Percentiles rank a stretch among this genome's conserved stretches.
Conservation (phyloP, 2,888 invertebrate genomes). For the Drosophila maculinotata region DNA sequence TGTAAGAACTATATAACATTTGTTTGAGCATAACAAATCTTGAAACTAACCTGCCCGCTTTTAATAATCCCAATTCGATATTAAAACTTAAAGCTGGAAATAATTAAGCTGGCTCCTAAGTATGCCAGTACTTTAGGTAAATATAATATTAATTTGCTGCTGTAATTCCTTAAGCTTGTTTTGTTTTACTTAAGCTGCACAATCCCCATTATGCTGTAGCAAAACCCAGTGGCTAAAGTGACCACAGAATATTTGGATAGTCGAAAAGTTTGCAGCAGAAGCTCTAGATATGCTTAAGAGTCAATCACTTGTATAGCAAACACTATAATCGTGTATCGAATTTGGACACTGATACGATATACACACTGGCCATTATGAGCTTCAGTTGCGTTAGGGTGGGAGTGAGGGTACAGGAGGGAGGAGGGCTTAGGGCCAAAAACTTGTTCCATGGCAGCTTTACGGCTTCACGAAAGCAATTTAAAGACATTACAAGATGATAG, state of each 20-base stretch:
- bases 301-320: constrained; percentile 31
- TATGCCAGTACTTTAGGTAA: background rate
- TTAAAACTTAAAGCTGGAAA: background rate
- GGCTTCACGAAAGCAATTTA: constrained; percentile 51
- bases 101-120: too few species aligned
- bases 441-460: constrained; percentile 18
- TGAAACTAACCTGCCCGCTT: too few species aligned
- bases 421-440: constrained; percentile 19
- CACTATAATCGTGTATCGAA: constrained; percentile 48
- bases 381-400: constrained; percentile 23
- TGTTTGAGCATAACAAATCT: too few species aligned
- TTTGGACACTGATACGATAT: constrained; percentile 12
- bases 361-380: constrained; percentile 5
- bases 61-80: background rate
- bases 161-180: constrained; percentile 2
- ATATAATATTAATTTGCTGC: background rate
- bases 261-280: constrained; percentile 23
- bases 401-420: too few species aligned
- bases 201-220: background rate
- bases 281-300: constrained; percentile 41
- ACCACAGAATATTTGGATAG: constrained; percentile 26
- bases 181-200: constrained; percentile 1
- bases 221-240: constrained; percentile 1
- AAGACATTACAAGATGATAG: constrained; percentile 37
- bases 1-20: too few species aligned